Base-by-base conservation (phyloP, 23 tunicate genomes). In the Ascidia mentula region DNA sequence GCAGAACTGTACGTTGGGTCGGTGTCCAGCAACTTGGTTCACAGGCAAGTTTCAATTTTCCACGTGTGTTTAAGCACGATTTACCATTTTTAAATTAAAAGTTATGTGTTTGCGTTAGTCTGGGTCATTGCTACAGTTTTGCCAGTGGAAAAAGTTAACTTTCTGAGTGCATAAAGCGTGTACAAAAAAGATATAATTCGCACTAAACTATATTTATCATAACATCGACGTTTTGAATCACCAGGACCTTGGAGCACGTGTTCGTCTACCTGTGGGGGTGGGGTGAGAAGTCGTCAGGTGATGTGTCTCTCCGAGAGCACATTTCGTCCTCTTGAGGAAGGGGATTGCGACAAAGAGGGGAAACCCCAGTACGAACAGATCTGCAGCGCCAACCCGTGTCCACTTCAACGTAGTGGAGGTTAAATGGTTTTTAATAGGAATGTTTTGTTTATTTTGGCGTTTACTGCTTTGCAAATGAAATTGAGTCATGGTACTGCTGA, bases 221-320 rank as follows among this genome's bases (percentile, higher is more conserved):
- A 3, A 7, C 74, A 70, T 3, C 34, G 18, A 13, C 9, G 33
- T 32, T 3, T 30, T 30, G 31, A 20, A 6, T 70, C 31, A 37
- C 32, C 36, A 88, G 92, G 92, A 9, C 74, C 76, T 33, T 88
- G 92, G 92, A 72, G 42, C 34, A 18, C 34, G 22, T 88, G 92
- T 36, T 74, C 92, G 69, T 18, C 37, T 2, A 38, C 86, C 0
- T 88, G 92, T 37, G 86, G 79, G 0, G 86, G 78, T 17, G 92
- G 92, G 34, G 72, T 24, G 4, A 78, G 86, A 18, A 82, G 71
- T 13, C 86, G 92, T 53, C 79, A 34, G 37, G 92, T 88, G 74
- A 72, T 82, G 74, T 88, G 92, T 45, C 31, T 77, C 0, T 82
- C 82, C 26, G 83, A 88, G 35, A 33, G 40, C 38, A 77, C 76